phyloP scores from a whole-genome alignment of 2,888 invertebrate species.

The Drosophila paracracens region DNA sequence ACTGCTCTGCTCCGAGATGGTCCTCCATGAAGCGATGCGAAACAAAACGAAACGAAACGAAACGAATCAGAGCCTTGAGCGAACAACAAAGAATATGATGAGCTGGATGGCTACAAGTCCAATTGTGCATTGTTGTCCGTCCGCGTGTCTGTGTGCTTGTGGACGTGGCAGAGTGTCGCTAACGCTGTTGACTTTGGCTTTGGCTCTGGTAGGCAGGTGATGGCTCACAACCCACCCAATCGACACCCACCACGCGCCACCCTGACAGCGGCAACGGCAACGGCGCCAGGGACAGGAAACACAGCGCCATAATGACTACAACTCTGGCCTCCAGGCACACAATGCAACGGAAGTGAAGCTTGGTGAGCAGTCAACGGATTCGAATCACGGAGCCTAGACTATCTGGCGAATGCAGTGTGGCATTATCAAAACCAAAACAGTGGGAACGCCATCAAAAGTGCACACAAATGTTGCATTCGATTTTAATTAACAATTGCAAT shows the following conservation, averaged over 20 bases:
- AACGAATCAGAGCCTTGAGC: conserved; percentile 27
- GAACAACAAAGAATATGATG: conserved; percentile 26
- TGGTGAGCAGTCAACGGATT: conserved; percentile 41
- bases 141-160: neutral
- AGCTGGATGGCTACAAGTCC: conserved; percentile 22
- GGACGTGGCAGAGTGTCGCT: conserved; percentile 32
- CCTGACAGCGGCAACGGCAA: conserved; percentile 4
- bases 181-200: conserved; percentile 36
- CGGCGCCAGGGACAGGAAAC: conserved; percentile 47
- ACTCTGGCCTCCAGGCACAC: conserved; percentile 40
- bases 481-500: conserved; percentile 38
- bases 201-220: conserved; percentile 24
- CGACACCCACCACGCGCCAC: neutral
- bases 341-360: conserved; percentile 53
- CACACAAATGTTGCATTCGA: conserved; percentile 17
- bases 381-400: conserved; percentile 33
- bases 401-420: conserved; percentile 15
- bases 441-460: conserved; percentile 5
- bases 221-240: conserved; percentile 31
- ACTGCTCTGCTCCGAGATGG: neutral
- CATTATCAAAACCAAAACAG: conserved; percentile 35
- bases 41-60: conserved; percentile 3
- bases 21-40: neutral
- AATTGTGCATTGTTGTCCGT: conserved; percentile 44
- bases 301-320: conserved; percentile 53